Conservation (phyloP, 2,113 vertebrate species). For the Ptilonorhynchus violaceus region DNA sequence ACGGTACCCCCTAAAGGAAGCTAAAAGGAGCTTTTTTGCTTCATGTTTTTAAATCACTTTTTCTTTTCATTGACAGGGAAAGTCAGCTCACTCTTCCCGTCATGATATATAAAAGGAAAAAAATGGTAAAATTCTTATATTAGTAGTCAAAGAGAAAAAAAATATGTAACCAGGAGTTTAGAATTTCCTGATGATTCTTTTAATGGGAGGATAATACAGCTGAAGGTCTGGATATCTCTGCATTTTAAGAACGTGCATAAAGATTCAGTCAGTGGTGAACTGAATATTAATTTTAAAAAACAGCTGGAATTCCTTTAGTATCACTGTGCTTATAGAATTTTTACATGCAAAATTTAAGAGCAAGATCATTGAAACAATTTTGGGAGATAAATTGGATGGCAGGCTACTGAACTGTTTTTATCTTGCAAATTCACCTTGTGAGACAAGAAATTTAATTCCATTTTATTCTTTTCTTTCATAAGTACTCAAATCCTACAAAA, state of each 20-base stretch:
- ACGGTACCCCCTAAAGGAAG: neutral
- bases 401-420: neutral
- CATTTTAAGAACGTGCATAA: neutral
- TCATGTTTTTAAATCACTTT: neutral
- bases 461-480: neutral
- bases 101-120: neutral
- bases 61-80: neutral
- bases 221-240: neutral
- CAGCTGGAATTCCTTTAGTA: neutral
- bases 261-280: neutral
- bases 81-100: neutral
- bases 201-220: neutral
- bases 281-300: neutral
- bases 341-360: neutral
- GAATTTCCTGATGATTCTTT: neutral
- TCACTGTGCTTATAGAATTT: neutral
- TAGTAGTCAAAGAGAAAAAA: neutral
- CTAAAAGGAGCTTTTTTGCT: fast-evolving
- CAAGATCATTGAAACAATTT: neutral
- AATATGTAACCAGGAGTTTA: neutral
- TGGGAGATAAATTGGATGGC: neutral
- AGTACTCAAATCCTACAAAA: neutral
- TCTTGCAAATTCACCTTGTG: neutral
- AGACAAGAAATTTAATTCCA: neutral
- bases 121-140: neutral